These are phyloP conservation scores for Haliaeetus leucogaster DNA, from an alignment of 2,113 vertebrate genomes.

Conservation along the genomic window DNA sequence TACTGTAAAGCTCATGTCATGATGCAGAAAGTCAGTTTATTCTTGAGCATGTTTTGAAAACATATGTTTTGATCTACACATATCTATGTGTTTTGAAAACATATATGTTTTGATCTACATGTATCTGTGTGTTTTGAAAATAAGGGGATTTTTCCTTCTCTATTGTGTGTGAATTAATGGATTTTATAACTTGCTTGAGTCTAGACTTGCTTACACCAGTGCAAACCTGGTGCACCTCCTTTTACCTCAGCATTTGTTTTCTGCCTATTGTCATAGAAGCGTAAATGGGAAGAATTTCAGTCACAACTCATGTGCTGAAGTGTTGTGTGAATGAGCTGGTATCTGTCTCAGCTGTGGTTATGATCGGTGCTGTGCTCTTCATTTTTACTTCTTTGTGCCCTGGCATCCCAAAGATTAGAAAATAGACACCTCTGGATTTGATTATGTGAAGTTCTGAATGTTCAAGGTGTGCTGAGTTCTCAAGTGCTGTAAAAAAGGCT, in stretches of 20 bases:
- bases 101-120: not conserved
- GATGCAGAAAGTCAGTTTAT: not conserved
- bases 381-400: not conserved
- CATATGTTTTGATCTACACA: not conserved
- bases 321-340: not conserved
- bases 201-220: not conserved
- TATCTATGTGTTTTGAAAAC: not conserved
- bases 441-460: not conserved
- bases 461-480: not conserved
- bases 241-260: constrained; percentile 6
- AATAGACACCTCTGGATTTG: not conserved
- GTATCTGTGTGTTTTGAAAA: not conserved
- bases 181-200: not conserved
- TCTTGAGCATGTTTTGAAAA: constrained; percentile 38
- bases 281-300: not conserved
- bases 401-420: not conserved
- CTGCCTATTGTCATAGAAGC: not conserved
- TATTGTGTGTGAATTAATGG: not conserved
- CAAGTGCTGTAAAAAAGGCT: not conserved
- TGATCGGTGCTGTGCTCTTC: not conserved
- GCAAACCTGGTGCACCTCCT: not conserved
- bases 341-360: not conserved
- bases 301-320: not conserved
- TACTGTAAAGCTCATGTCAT: constrained; percentile 27
- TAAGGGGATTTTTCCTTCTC: constrained; percentile 35